Conservation (phyloP, 1,140 invertebrate genomes). For the Lepidurus couesii region DNA sequence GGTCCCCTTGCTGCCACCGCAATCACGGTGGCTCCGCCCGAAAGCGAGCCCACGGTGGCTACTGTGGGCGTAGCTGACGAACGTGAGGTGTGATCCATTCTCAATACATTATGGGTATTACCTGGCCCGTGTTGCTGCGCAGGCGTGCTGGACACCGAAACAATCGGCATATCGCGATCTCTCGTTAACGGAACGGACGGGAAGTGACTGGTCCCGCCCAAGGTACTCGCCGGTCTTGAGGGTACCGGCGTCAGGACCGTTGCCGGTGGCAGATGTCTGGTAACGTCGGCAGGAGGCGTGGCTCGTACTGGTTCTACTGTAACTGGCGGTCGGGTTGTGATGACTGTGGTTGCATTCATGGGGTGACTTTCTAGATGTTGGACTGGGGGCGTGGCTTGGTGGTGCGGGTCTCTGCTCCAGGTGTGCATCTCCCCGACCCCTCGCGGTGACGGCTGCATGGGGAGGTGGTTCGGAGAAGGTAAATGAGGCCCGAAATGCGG, state of each 20-base stretch:
- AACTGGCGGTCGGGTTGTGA: slow-evolving; percentile 16
- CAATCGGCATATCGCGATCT: slow-evolving; percentile 34
- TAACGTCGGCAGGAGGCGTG: slow-evolving; percentile 27
- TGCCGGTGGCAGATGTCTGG: slow-evolving; percentile 26
- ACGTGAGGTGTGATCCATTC: not conserved
- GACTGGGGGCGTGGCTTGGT: not conserved
- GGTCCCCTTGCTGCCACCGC: slow-evolving; percentile 25
- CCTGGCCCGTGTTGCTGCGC: slow-evolving; percentile 30
- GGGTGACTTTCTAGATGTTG: not conserved
- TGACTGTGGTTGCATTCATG: slow-evolving; percentile 23
- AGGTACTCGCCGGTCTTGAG: slow-evolving; percentile 22
- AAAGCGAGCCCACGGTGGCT: slow-evolving; percentile 26
- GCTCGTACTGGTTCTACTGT: not conserved
- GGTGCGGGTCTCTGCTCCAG: not conserved
- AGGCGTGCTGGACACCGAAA: slow-evolving; percentile 37
- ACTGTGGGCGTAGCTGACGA: slow-evolving; percentile 27
- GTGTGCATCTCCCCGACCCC: not conserved
- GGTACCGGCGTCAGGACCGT: slow-evolving; percentile 32
- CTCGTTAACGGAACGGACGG: slow-evolving; percentile 28
- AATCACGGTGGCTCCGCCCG: slow-evolving; percentile 30
- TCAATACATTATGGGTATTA: not conserved
- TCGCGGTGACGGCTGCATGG: not conserved
- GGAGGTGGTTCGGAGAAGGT: not conserved
- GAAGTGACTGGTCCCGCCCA: slow-evolving; percentile 1
- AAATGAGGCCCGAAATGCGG: not conserved